phyloP scores from a whole-genome alignment of 2,888 invertebrate genomes.

The Pristionchus mayeri region DNA sequence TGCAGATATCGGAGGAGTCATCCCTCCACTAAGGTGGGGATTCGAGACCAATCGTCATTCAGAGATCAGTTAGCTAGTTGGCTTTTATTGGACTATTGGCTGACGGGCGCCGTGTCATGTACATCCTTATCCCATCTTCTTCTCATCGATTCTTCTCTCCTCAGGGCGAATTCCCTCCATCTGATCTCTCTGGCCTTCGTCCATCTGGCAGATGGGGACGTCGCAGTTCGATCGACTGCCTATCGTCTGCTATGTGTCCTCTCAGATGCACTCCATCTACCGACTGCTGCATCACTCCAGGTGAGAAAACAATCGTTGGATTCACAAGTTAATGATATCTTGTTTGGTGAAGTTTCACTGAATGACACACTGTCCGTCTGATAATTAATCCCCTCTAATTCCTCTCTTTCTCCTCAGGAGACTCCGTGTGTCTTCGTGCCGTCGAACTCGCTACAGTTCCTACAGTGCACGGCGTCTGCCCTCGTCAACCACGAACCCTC shows the following conservation, averaged over 20 bases:
- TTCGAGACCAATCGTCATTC: background rate
- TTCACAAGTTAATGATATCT: no score
- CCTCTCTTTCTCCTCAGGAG: conserved; percentile 44
- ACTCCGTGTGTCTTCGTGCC: conserved; percentile 57
- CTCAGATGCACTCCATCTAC: conserved; percentile 51
- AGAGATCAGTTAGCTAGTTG: no score
- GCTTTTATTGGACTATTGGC: no score
- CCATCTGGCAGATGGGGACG: conserved; percentile 56
- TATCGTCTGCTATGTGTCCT: conserved; percentile 54
- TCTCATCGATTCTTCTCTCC: background rate
- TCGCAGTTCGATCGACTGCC: conserved; percentile 55
- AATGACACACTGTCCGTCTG: no score
- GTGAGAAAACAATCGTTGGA: background rate
- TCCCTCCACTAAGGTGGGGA: conserved; percentile 33
- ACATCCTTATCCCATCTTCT: no score
- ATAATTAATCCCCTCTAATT: background rate
- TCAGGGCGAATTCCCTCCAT: conserved; percentile 52
- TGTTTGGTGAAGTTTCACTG: no score
- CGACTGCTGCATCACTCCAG: conserved; percentile 49
- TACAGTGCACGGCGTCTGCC: background rate
- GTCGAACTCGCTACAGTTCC: conserved; percentile 46
- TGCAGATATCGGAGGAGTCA: conserved; percentile 42
- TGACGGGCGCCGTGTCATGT: no score
- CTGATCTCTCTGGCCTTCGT: conserved; percentile 55
- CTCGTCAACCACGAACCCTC: conserved; percentile 31